Conservation (phyloP, 37 sponge, comb jelly and placozoan genomes). For the Geodia barretti region DNA sequence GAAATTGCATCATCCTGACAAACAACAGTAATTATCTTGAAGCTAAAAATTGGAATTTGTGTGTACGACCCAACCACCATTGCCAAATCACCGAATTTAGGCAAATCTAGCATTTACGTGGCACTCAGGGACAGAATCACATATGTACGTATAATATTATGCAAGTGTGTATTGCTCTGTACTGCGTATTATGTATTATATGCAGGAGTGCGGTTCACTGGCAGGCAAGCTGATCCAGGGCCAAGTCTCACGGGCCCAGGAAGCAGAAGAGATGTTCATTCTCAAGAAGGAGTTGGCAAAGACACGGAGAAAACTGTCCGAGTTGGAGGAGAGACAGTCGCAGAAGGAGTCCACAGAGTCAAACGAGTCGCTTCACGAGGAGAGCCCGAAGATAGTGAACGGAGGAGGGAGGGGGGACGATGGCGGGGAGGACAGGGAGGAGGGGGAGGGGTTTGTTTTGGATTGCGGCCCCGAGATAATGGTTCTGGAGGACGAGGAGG, state of each 20-base stretch:
- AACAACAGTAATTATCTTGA: too few relatives aligned
- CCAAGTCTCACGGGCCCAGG: conserved; percentile 83
- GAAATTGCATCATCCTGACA: too few relatives aligned
- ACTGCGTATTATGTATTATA: background rate
- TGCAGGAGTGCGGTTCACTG: conserved; percentile 76
- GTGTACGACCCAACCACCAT: too few relatives aligned
- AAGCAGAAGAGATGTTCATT: conserved; percentile 81
- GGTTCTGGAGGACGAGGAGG: background rate
- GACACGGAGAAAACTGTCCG: conserved; percentile 40
- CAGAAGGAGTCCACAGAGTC: background rate
- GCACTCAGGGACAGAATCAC: too few relatives aligned
- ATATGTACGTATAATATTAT: too few relatives aligned
- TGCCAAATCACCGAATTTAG: too few relatives aligned
- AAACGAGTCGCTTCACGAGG: background rate
- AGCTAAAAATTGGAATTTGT: too few relatives aligned
- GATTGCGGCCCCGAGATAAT: too few relatives aligned
- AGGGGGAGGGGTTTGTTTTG: background rate
- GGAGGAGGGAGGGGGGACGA: background rate
- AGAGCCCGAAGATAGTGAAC: background rate
- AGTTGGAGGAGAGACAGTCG: conserved; percentile 7
- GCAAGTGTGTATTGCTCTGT: too few relatives aligned
- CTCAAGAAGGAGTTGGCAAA: conserved; percentile 72
- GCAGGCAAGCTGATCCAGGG: conserved; percentile 81
- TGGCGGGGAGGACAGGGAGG: background rate
- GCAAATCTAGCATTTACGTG: too few relatives aligned